A percentile compares a stretch with the other conserved stretches of the same genome.
Conservation (phyloP, 2,797 vertebrate species). For the Gallinago stenura region DNA sequence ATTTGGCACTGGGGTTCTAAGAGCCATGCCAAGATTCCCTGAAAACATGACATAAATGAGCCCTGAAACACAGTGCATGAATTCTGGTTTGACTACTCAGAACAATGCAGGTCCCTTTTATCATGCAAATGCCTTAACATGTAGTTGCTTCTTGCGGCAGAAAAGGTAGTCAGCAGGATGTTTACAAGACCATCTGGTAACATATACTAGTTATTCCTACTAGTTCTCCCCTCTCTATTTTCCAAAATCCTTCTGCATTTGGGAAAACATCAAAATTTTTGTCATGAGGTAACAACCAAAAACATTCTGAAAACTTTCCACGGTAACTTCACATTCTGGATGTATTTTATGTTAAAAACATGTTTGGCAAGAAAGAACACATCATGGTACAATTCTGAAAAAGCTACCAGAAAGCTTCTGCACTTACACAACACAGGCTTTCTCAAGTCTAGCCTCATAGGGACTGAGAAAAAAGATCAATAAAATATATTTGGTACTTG, state of each 20-base stretch:
- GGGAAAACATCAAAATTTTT: background rate
- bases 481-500: background rate
- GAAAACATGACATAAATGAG: background rate
- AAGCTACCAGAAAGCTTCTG: background rate
- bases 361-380: slow-evolving; percentile 8
- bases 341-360: slow-evolving; percentile 23
- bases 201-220: background rate
- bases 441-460: background rate
- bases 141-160: background rate
- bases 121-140: background rate
- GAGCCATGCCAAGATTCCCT: background rate
- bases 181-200: slow-evolving; percentile 20
- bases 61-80: background rate
- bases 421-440: background rate
- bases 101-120: background rate
- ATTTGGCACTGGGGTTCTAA: background rate
- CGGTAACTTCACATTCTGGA: background rate
- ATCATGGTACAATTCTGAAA: background rate
- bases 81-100: background rate
- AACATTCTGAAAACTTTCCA: slow-evolving; percentile 41
- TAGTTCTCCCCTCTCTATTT: background rate
- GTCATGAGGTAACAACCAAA: slow-evolving; percentile 19
- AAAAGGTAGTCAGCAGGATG: background rate
- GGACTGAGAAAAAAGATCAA: background rate
- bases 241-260: background rate